These are phyloP conservation scores for Melolontha melolontha DNA, from an alignment of 2,888 invertebrate genomes.

Conservation along the genomic window DNA sequence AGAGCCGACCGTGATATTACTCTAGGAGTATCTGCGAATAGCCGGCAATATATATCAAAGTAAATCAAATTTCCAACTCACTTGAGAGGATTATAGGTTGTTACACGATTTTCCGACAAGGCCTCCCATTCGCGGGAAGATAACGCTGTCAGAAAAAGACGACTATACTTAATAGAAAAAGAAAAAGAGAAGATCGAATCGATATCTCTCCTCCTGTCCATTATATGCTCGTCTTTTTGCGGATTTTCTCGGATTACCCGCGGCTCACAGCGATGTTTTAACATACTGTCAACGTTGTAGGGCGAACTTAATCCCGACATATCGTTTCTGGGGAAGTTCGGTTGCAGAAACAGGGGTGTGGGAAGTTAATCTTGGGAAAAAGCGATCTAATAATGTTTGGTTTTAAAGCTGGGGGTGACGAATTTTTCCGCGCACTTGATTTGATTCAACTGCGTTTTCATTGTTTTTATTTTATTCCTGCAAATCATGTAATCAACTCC, in stretches of 20 bases:
- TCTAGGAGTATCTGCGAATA: background rate
- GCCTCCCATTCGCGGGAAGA: too few species aligned
- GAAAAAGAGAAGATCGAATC: constrained; percentile 7
- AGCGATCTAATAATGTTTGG: constrained; percentile 14
- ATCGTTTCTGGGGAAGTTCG: constrained; percentile 15
- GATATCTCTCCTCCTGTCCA: constrained; percentile 18
- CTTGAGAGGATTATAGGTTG: constrained; percentile 30
- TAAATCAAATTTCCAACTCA: constrained; percentile 36
- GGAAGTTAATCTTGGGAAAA: constrained; percentile 14
- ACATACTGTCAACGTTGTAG: constrained; percentile 28
- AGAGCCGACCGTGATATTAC: too few species aligned
- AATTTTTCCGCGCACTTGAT: constrained; percentile 8
- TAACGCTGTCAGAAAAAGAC: constrained; percentile 7
- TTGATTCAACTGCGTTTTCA: constrained; percentile 3
- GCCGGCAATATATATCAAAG: constrained; percentile 22
- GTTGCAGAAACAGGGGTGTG: constrained; percentile 2
- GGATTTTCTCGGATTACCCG: constrained; percentile 38
- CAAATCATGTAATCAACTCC: background rate
- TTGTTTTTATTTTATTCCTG: background rate
- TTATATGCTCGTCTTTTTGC: constrained; percentile 29
- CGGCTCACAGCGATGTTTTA: constrained; percentile 30
- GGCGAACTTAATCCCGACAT: constrained; percentile 22
- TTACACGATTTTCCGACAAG: constrained; percentile 16
- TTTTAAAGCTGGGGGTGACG: background rate
- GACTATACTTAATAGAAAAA: background rate